Evolutionary conservation across 2,113 vertebrate genomes (phyloP).

Genomic region (Piliocolobus tephrosceles): DNA sequence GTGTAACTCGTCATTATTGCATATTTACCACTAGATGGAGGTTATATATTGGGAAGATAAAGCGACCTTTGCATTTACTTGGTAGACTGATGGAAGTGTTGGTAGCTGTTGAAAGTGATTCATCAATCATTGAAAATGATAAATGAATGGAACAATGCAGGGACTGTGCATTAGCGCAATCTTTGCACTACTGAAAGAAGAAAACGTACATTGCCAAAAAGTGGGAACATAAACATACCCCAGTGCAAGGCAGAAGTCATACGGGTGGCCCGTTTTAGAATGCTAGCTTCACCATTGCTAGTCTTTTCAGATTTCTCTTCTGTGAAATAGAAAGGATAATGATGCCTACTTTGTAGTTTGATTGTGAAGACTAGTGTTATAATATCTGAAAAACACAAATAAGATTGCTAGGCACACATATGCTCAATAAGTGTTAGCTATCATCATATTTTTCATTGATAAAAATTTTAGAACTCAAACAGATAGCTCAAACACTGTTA

Average conservation of each 20-base stretch:
- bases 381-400: background rate
- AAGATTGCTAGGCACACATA: background rate
- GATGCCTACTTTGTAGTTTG: background rate
- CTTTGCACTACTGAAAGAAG: background rate
- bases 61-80: constrained; percentile 7
- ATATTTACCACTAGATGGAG: constrained; percentile 14
- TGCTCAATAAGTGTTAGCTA: background rate
- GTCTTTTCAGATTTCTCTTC: background rate
- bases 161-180: background rate
- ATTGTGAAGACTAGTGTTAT: background rate
- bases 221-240: background rate
- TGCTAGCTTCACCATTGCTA: background rate
- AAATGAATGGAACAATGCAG: background rate
- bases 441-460: background rate
- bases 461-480: background rate
- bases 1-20: background rate
- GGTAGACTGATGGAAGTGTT: constrained; percentile 28
- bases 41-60: background rate
- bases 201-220: background rate
- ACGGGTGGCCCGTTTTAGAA: background rate
- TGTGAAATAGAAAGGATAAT: background rate
- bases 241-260: background rate
- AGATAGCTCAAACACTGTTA: background rate
- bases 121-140: background rate
- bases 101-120: background rate